Base-by-base conservation (phyloP, 2,797 vertebrate species). In the Natrix natrix region DNA sequence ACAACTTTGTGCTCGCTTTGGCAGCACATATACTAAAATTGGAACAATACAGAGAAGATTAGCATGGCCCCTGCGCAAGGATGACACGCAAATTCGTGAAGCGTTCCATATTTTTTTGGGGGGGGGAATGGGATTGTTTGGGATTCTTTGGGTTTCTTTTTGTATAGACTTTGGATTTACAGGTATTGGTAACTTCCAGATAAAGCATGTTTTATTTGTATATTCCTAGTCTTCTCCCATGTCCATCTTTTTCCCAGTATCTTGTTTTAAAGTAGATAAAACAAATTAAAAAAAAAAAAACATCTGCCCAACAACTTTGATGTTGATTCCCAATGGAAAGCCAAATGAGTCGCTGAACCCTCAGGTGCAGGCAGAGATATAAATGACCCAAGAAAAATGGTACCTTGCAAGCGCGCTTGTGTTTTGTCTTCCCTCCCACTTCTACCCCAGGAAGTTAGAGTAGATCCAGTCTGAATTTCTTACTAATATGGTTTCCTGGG, bases 151-250 rank as follows among this genome's bases (percentile, higher is more conserved):
- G 24, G 13, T 87, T 78, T 89, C 87, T 86, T 94, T 96, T 94
- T 96, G 90, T 96, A 96, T 94, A 96, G 93, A 93, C 93, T 94
- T 95, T 92, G 96, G 94, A 93, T 86, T 17, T 78, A 88, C 91
- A 94, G 91, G 89, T 94, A 20, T 87, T 93, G 94, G 78, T 26
- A 37, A 22, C 89, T 92, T 95, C 89, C 90, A 91, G 94, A 96
- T 91, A 92, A 95, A 93, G 95, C 95, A 83, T 90, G 20, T 92
- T 86, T 16, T 63, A 37, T n/a, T 93, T 95, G 95, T 95, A 92
- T 93, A 92, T 93, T 95, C 94, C 55, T 89, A 93, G 69, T 88
- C 86, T 74, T 90, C 86, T 91, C 78, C 86, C 90, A 88, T n/a
- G 92, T 91, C 24, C 22, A 13, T 95, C 60, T 88, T 92, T 91